Evolutionary conservation across 2,113 vertebrate species (phyloP), one percentile per base, ranked within the genome.

Genomic region (Chaetorhynchus papuensis): DNA sequence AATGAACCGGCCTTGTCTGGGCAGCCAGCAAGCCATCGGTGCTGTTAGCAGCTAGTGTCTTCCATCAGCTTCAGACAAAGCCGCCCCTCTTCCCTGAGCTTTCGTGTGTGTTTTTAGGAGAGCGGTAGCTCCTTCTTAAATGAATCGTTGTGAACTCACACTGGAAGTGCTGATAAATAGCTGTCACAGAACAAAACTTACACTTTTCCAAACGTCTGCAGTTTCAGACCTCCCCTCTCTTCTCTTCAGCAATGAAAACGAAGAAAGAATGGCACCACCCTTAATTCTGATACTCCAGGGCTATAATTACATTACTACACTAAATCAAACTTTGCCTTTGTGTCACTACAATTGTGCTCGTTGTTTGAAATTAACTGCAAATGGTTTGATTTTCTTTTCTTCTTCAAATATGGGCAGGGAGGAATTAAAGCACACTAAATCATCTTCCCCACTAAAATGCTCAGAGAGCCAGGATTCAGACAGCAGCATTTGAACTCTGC

Each of bases 241-340:
- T 54, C 74, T 50, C 65, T 47, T 92, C 92, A 71, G 88, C 77
- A 70, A 56, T 7, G 86, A 30, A 59, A 86, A 83, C 22, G 61
- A 93, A 79, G 77, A 59, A 80, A 86, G 65, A 93, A 90, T 42
- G 57, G 90, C 92, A 90, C 56, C 86, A 45, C 57, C 84, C 82
- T 84, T 81, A 75, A 84, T 83, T 74, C 91, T 75, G 75, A 95
- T 95, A 88, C 45, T 82, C 65, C 45, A 76, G 68, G 75, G 83
- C 85, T 92, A 79, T 94, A 97, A 97, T 97, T 96, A 93, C 95
- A 63, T 86, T 93, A 95, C 96, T 96, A 91, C 88, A 90, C 90
- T 74, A 96, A 96, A 95, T 96, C 96, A 96, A 96, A 80, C 94
- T 94, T 44, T 31, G 45, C 89, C 63, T 94, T 94, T 91, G 88